Evolutionary conservation across 2,797 vertebrate genomes (phyloP), one percentile per base, ranked within the genome.

Genomic region (Falco berigora): DNA sequence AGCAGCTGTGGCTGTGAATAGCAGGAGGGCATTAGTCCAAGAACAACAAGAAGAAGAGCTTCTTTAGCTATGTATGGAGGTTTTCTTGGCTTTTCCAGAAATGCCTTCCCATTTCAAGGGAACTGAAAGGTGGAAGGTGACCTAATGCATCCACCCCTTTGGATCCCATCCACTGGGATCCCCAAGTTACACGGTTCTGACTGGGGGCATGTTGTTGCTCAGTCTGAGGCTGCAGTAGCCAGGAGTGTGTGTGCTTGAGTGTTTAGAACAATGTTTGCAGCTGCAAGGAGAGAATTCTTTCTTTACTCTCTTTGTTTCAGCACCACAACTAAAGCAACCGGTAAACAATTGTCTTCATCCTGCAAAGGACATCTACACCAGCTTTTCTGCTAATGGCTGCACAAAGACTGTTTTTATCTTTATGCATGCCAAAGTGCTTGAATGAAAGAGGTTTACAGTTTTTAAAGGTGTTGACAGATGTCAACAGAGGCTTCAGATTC

Each of bases 1-100:
- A 97, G 96, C 97, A 95, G 95, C 96, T 95, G 96, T 92, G 97
- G 89, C 97, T 97, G 94, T 75, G 89, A 96, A 95, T 92, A 92
- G 94, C 53, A 88, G 72, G 49, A 94, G 90, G 95, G 81, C 36
- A 0, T 68, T 94, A 91, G 56, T 96, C 97, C 96, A 97, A 96
- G 92, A 97, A 97, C 88, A 95, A 95, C 92, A 92, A 63, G 44
- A 88, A 80, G 90, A 97, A 81, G 94, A 72, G 52, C n/a, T 92
- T 79, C 95, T 83, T 59, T 73, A 69, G 82, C 91, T 94, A 19
- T 5, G 2, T 90, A 52, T 69, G 59, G 73, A 91, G 78, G 78
- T 77, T 92, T 86, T 93, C 83, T 91, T 86, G 91, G 86, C 79
- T 84, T 64, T 90, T 83, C 42, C 87, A 94, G 79, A 81, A 32